These are phyloP conservation scores for Saguinus imperator DNA, from an alignment of 2,113 vertebrate species.

Conservation along the genomic window DNA sequence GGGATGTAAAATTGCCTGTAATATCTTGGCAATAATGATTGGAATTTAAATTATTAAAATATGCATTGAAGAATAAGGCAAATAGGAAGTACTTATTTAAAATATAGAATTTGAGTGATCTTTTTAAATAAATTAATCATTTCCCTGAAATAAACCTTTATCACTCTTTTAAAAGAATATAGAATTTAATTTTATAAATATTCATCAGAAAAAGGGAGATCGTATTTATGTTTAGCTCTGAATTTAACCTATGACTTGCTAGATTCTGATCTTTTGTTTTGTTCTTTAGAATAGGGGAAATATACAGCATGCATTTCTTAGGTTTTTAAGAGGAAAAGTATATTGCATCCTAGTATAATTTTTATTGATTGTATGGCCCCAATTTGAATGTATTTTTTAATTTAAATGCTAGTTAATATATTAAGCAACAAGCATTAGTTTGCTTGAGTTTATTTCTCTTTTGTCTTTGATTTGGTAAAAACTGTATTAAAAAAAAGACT, in stretches of 20 bases:
- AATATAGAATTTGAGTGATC: slow-evolving; percentile 58
- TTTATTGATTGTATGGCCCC: background rate
- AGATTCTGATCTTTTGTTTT: background rate
- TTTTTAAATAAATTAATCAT: slow-evolving; percentile 73
- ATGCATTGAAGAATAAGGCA: slow-evolving; percentile 79
- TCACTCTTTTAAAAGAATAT: slow-evolving; percentile 13
- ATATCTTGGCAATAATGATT: slow-evolving; percentile 87
- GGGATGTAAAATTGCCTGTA: slow-evolving; percentile 94
- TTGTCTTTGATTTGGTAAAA: background rate
- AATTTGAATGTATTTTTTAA: background rate
- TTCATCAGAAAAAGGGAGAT: background rate
- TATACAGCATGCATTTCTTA: background rate
- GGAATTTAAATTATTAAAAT: slow-evolving; percentile 88
- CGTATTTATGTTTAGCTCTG: background rate
- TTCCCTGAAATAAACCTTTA: slow-evolving; percentile 61
- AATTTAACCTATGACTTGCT: background rate
- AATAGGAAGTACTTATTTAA: slow-evolving; percentile 74
- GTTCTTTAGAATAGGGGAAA: background rate
- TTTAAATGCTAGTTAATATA: slow-evolving; percentile 45
- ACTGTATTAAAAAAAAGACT: background rate
- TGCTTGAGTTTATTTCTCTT: slow-evolving; percentile 29
- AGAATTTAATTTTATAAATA: slow-evolving; percentile 12
- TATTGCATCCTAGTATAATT: background rate
- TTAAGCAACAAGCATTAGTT: background rate
- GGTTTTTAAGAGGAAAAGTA: background rate